Base-by-base conservation (phyloP, 2,797 vertebrate species). In the Tapera naevia region DNA sequence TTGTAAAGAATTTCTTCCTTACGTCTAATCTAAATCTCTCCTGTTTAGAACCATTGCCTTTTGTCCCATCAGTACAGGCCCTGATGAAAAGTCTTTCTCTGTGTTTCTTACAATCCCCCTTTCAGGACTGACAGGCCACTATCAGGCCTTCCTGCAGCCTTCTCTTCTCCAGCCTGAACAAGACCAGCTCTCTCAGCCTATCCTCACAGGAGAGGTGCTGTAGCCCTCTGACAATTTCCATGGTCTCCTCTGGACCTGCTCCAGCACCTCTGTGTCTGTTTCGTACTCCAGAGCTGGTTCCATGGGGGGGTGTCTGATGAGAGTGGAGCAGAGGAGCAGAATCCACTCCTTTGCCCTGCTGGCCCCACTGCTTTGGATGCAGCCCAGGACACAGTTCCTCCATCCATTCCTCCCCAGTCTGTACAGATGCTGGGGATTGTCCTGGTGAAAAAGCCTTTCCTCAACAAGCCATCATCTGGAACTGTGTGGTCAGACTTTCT, bases 131-230 rank as follows among this genome's bases (percentile, higher is more conserved):
- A 24, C 43, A 56, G 48, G 14, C 23, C 18, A 23, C 53, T 41
- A 0, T 8, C 0, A 24, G 25, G 3, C 16, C 12, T 74, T 24
- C 17, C 19, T 5, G 27, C 4, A 50, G 37, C 9, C 5, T 58
- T 22, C 58, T 43, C 17, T 4, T 60, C 28, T 50, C 22, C 45
- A 50, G 11, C 28, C 25, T 51, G 11, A 33, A 43, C 16, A 18
- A 43, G 15, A 17, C 43, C 43, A 43, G 14, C 43, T 43, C 43
- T 17, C 43, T 43, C 43, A 43, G 7, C 43, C 17, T 43, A 43
- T 43, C 43, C 43, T 43, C 11, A 9, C 17, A 28, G 64, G 3
- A 11, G 5, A 11, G 5, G 17, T 3, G 23, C 6, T 35, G 10
- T 48, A 57, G 39, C 43, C 39, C 28, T 45, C 7, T 9, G 43